Evolutionary conservation across 1,140 invertebrate species (phyloP), one percentile per base, ranked within the genome.

Genomic region (Tetraneura akinire): DNA sequence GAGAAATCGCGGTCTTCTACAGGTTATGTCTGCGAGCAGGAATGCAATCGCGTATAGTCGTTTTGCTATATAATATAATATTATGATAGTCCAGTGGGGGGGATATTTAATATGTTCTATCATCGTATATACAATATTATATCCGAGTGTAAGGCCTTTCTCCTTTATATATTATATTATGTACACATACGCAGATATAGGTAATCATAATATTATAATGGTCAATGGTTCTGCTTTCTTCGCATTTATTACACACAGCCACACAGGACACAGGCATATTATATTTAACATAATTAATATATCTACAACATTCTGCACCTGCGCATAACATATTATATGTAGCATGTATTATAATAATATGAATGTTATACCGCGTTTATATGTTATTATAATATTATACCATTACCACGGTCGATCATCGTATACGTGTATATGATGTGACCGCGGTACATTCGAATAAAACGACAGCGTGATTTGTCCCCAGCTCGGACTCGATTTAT

Each of bases 1-100:
- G 53, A 76, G 73, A 76, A 76, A 76, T 76, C 73, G 42, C 68
- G 29, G 32, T 60, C 32, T 76, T 76, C 51, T 76, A 76, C 32
- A 37, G 53, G 71, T 57, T 51, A 29, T 37, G 32, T 37, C 13
- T 26, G n/a, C 13, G 18, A 32, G 11, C 64, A n/a, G 32, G 73
- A 76, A 57, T 45, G 73, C 29, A 32, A 76, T 45, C 29, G n/a
- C 42, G 21, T 55, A 26, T 26, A 26, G 3, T 57, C 8, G 23
- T 74, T 21, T 37, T 32, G 5, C 29, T 51, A 37, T 37, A 64
- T 1, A 47, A 60, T 11, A 60, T 26, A 55, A 11, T 60, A 60
- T 3, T 60, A 29, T 5, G 26, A 21, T 53, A 73, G 10, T 76
- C 32, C 53, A 23, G 32, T 9, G 8, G 32, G 3, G 32, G 13